phyloP scores from a whole-genome alignment of 2,113 vertebrate species.

The Pachypanchax playfairii region DNA sequence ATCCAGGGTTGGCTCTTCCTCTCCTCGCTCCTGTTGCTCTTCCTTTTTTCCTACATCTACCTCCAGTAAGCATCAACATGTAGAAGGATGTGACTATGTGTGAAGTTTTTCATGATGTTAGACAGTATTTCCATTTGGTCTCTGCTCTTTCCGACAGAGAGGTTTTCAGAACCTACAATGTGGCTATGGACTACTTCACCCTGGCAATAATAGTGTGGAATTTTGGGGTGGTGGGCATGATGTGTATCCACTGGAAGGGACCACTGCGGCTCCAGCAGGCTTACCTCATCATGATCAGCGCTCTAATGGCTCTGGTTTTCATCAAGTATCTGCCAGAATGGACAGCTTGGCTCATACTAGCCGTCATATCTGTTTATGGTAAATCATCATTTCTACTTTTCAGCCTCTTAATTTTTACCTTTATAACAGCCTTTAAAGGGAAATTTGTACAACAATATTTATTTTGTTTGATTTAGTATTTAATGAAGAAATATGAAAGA shows the following conservation, averaged over 20 bases:
- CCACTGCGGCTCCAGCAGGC: slow-evolving; percentile 96
- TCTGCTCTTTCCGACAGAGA: slow-evolving; percentile 78
- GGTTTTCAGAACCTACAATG: slow-evolving; percentile 98
- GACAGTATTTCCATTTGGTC: background rate
- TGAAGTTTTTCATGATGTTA: background rate
- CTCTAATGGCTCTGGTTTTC: slow-evolving; percentile 98
- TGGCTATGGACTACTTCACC: slow-evolving; percentile 96
- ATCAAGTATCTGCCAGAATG: slow-evolving; percentile 99
- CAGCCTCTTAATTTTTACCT: slow-evolving; percentile 14
- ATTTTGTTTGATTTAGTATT: too few species aligned
- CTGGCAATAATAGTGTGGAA: slow-evolving; percentile 94
- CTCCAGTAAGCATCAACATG: slow-evolving; percentile 86
- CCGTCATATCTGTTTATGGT: slow-evolving; percentile 98
- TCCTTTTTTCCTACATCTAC: slow-evolving; percentile 99
- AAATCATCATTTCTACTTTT: slow-evolving; percentile 4
- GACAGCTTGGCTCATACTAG: slow-evolving; percentile 98
- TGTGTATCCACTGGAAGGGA: slow-evolving; percentile 98
- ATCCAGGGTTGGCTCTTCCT: slow-evolving; percentile 98
- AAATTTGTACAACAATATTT: too few species aligned
- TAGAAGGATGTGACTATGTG: background rate
- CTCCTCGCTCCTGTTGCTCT: slow-evolving; percentile 94
- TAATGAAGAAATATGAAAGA: too few species aligned
- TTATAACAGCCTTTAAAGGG: too few species aligned
- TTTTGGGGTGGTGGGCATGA: slow-evolving; percentile 98
- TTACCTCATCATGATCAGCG: slow-evolving; percentile 99